These are phyloP conservation scores for Vultur gryphus DNA, from an alignment of 2,797 vertebrate species.

Conservation along the genomic window DNA sequence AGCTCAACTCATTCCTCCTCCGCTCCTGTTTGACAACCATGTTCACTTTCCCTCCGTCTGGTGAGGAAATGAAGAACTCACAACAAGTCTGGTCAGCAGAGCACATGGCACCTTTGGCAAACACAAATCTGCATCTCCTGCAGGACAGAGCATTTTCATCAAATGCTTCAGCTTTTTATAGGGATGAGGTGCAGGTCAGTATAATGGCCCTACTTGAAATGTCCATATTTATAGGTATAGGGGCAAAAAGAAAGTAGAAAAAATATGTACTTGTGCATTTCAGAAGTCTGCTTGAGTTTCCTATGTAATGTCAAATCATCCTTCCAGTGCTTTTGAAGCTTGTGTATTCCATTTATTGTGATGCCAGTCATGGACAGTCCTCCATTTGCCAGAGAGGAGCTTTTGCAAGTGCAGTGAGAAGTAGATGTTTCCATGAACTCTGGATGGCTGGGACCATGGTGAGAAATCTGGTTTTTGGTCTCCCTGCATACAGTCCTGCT, in stretches of 20 bases:
- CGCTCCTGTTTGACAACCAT: not conserved
- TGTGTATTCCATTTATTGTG: not conserved
- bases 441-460: not conserved
- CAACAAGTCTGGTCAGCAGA: not conserved
- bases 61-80: not conserved
- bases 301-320: not conserved
- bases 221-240: not conserved
- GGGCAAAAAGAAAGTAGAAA: not conserved
- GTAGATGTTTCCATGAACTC: not conserved
- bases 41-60: not conserved
- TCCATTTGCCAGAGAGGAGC: not conserved
- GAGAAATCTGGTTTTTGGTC: not conserved
- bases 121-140: not conserved
- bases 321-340: not conserved
- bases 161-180: not conserved
- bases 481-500: fast-evolving
- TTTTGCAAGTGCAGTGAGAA: not conserved
- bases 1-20: not conserved
- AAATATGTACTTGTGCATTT: not conserved
- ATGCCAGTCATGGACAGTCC: not conserved
- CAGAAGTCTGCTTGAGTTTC: not conserved
- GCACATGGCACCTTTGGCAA: not conserved
- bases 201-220: not conserved
- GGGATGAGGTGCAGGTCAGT: not conserved
- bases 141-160: not conserved